Percentiles rank a stretch among this genome's conserved stretches.
Conservation (phyloP, 2,113 vertebrate species). For the Dicrurus megarhynchus region DNA sequence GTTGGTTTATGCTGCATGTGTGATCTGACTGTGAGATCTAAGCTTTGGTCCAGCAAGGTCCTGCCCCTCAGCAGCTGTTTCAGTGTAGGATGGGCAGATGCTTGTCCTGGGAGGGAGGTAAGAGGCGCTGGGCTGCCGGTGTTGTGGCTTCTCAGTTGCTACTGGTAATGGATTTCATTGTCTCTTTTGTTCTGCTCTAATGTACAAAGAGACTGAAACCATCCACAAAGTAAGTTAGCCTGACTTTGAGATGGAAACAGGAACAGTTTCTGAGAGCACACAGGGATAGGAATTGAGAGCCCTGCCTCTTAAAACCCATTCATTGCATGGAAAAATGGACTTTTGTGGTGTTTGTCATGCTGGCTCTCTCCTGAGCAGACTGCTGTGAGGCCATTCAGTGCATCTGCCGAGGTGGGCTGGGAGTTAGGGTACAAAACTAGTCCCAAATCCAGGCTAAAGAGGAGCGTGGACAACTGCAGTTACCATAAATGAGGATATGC, state of each 20-base stretch:
- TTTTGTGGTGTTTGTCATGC: background rate
- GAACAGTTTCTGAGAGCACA: background rate
- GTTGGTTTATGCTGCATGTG: background rate
- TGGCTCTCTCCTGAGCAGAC: background rate
- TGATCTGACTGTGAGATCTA: background rate
- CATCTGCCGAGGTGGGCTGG: background rate
- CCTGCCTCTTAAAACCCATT: background rate
- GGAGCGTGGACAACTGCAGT: background rate
- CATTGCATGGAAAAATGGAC: background rate
- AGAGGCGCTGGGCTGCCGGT: background rate
- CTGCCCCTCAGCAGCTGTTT: background rate
- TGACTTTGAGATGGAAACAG: background rate
- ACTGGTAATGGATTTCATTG: background rate
- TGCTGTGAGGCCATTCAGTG: background rate
- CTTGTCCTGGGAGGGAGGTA: background rate
- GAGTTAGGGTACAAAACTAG: background rate
- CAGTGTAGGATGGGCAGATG: background rate
- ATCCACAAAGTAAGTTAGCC: background rate
- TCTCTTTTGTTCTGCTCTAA: background rate
- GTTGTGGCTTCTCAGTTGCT: background rate
- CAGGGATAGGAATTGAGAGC: background rate
- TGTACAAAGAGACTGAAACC: background rate
- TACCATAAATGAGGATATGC: background rate
- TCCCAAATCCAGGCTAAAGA: background rate
- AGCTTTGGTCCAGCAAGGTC: background rate